Base-by-base conservation (phyloP, 1,140 invertebrate species). In the Drosophila sp. region DNA sequence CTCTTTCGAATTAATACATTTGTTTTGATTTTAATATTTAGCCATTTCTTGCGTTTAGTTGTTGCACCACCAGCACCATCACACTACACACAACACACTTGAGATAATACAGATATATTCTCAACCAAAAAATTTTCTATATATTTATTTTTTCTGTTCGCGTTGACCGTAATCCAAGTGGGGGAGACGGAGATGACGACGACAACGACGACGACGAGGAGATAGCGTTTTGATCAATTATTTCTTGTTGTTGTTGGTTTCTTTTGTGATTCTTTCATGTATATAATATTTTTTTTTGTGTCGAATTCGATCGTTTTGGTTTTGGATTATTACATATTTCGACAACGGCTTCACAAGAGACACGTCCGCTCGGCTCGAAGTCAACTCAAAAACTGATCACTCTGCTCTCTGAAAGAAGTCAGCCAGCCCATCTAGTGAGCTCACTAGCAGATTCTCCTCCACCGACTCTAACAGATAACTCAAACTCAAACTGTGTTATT, bases 111-210 rank as follows among this genome's bases (percentile, higher is more conserved):
- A 35, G 33, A 35, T 38, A 50, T 50, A 50, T 50, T 27, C 8
- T 27, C 44, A 50, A 50, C 7, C 23, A 25, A 50, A 50, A 50
- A 50, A 38, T 69, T 77, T 17, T 17, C 17, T 17, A 17, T 17
- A 17, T 17, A 30, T 62, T 61, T 67, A 68, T 27, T 65, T 71
- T 70, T 81, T 64, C 73, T 62, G 60, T 80, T 81, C 85, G 83
- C 85, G 86, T 75, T 89, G 78, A 90, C 85, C 85, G 85, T 89
- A 89, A 90, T 89, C 84, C 85, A 90, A 89, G 80, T 84, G 85
- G 85, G 82, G 83, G 83, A 72, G 10, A 11, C 35, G 3, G 11
- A 8, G 10, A 38, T 10, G 35, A 38, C 35, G 35, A 8, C 33
- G 33, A 35, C 33, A 35, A 35, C 33, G 17, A 23, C 17, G 17